Evolutionary conservation across 2,797 vertebrate genomes (phyloP).

Genomic region (Clarias fuscus): DNA sequence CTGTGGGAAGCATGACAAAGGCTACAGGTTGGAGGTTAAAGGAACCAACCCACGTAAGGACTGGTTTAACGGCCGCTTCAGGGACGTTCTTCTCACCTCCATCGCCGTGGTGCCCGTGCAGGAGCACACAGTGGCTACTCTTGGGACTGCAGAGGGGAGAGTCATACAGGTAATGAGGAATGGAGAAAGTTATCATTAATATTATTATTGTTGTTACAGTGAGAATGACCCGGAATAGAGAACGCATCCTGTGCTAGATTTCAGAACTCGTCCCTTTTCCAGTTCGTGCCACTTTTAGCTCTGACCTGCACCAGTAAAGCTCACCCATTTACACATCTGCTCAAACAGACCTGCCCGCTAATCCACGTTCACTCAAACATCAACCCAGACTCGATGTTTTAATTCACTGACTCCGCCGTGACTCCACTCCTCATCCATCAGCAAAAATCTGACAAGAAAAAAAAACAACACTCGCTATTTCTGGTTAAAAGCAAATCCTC

Average conservation of each 20-base stretch:
- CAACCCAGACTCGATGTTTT: slow-evolving; percentile 17
- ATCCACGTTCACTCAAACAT: slow-evolving; percentile 36
- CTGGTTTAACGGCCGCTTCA: slow-evolving; percentile 88
- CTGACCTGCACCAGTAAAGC: slow-evolving; percentile 56
- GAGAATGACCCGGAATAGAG: slow-evolving; percentile 49
- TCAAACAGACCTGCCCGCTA: slow-evolving; percentile 51
- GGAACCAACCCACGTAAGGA: slow-evolving; percentile 87
- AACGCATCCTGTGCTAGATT: slow-evolving; percentile 50
- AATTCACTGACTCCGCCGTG: neutral
- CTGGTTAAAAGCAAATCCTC: slow-evolving; percentile 23
- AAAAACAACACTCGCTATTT: slow-evolving; percentile 22
- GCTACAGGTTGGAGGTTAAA: slow-evolving; percentile 89
- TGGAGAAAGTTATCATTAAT: neutral
- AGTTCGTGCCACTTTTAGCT: slow-evolving; percentile 63
- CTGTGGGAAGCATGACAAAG: slow-evolving; percentile 85
- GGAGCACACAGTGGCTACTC: slow-evolving; percentile 85
- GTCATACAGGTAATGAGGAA: slow-evolving; percentile 86
- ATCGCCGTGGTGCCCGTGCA: slow-evolving; percentile 83
- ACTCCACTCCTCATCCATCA: neutral
- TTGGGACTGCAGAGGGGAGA: slow-evolving; percentile 88
- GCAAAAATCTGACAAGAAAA: neutral
- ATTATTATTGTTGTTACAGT: slow-evolving; percentile 7
- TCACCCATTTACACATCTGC: slow-evolving; percentile 53
- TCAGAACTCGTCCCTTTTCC: slow-evolving; percentile 50
- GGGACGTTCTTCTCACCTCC: slow-evolving; percentile 85